A percentile compares a stretch with the other conserved stretches of the same genome.
Evolutionary conservation across 1,140 invertebrate species (phyloP).

Genomic region (Apis mellifera): DNA sequence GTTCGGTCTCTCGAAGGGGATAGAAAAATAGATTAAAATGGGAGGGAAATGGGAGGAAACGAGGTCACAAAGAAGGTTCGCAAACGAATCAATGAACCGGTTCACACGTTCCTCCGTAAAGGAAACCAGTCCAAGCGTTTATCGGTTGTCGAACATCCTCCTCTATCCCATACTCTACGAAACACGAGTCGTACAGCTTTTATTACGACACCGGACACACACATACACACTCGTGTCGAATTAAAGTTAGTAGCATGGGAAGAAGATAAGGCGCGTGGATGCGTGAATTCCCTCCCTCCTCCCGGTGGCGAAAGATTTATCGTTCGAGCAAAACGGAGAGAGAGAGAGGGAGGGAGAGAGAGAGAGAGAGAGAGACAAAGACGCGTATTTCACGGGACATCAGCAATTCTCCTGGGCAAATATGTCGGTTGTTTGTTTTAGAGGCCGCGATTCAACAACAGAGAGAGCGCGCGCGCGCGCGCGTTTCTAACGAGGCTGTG

Average conservation of each 20-base stretch:
- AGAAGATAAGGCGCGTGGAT: not conserved
- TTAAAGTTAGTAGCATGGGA: not conserved
- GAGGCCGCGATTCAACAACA: slow-evolving; percentile 31
- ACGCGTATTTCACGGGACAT: slow-evolving; percentile 37
- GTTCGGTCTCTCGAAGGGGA: no score
- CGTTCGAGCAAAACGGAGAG: slow-evolving; percentile 10
- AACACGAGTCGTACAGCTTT: not conserved
- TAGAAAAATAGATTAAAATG: no score
- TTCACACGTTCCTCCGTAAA: not conserved
- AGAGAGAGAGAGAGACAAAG: not conserved
- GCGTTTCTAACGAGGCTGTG: slow-evolving; percentile 11
- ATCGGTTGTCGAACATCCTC: not conserved
- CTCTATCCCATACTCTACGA: not conserved
- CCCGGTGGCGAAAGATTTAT: slow-evolving; percentile 18
- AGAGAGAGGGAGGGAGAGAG: not conserved
- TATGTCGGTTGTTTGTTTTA: slow-evolving; percentile 43
- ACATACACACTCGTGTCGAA: not conserved
- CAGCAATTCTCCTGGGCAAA: slow-evolving; percentile 36
- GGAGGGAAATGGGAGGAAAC: not conserved
- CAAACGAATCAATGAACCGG: not conserved
- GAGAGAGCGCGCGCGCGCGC: not conserved
- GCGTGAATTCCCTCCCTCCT: not conserved
- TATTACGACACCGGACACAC: not conserved
- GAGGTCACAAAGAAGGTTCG: not conserved
- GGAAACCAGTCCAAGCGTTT: not conserved